A percentile compares a stretch with the other conserved stretches of the same genome.
Conservation (phyloP, 2,888 invertebrate genomes). For the Seira sanloemensis region DNA sequence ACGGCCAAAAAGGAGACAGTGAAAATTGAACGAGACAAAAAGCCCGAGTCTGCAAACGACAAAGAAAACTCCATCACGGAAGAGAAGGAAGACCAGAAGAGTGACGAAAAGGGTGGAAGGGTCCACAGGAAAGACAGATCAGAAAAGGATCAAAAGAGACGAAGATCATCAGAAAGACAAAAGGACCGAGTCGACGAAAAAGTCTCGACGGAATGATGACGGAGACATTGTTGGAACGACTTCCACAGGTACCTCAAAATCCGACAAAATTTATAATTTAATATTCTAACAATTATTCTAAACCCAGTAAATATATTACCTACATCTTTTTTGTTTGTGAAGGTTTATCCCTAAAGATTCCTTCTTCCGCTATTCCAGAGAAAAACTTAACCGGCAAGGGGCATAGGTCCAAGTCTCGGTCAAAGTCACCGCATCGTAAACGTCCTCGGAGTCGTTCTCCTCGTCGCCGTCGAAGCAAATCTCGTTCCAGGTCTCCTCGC, state of each 20-base stretch:
- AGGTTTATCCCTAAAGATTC: conserved; percentile 67
- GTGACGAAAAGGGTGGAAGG: conserved; percentile 18
- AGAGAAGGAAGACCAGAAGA: conserved; percentile 11
- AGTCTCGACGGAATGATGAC: not conserved
- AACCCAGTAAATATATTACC: not conserved
- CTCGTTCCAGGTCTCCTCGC: conserved; percentile 25
- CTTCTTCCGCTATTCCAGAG: conserved; percentile 47
- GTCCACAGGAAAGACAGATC: conserved; percentile 20
- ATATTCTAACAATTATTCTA: too few relatives aligned
- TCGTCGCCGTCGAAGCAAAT: conserved; percentile 39
- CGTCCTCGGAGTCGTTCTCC: conserved; percentile 41
- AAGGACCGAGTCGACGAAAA: conserved; percentile 27
- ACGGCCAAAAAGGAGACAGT: not conserved
- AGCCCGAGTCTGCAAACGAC: not conserved
- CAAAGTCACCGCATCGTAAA: conserved; percentile 30
- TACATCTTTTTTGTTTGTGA: not conserved
- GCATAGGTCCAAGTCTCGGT: conserved; percentile 43
- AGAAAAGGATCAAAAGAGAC: not conserved
- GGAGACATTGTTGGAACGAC: conserved; percentile 44
- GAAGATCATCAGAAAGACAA: conserved; percentile 22
- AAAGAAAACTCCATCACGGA: conserved; percentile 18
- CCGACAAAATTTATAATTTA: too few relatives aligned
- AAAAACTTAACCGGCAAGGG: conserved; percentile 28
- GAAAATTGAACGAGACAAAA: conserved; percentile 2
- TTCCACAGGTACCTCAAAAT: conserved; percentile 62